Percentiles rank a stretch among this genome's conserved stretches.
phyloP scores from a whole-genome alignment of 2,113 vertebrate genomes.

The Daphoenositta chrysoptera region DNA sequence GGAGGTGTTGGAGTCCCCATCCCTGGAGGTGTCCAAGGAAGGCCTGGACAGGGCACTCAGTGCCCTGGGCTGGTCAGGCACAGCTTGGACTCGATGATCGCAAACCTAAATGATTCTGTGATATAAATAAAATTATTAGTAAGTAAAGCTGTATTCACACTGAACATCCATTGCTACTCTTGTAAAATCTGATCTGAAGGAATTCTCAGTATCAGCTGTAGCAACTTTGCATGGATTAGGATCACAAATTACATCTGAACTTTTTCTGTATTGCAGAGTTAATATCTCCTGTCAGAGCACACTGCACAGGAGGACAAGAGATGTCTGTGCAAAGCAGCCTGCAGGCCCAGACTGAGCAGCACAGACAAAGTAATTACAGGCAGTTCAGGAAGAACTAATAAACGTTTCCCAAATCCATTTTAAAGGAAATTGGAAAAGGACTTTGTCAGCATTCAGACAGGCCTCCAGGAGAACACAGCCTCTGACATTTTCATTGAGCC shows the following conservation, averaged over 20 bases:
- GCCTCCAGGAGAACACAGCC: neutral
- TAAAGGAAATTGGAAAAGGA: constrained; percentile 1
- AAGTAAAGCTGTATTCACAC: neutral
- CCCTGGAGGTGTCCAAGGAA: neutral
- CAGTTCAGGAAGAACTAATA: constrained; percentile 40
- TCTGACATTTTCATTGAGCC: neutral
- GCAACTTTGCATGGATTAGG: neutral
- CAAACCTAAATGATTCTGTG: neutral
- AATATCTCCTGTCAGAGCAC: neutral
- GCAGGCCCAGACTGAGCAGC: neutral
- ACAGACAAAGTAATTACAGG: constrained; percentile 37
- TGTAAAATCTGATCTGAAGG: neutral
- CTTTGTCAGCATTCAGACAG: neutral
- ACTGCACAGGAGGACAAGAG: neutral
- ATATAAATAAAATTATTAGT: neutral
- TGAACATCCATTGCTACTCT: neutral
- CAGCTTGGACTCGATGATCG: accelerated
- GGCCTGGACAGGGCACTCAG: accelerated
- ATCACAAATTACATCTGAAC: neutral
- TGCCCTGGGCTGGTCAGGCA: accelerated
- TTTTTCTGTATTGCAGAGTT: neutral
- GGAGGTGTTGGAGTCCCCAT: neutral
- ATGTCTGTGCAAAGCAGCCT: neutral
- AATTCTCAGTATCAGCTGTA: neutral
- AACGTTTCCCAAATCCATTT: neutral